These are phyloP conservation scores for Chaetodon trifascialis DNA, from an alignment of 2,113 vertebrate genomes.

Conservation along the genomic window DNA sequence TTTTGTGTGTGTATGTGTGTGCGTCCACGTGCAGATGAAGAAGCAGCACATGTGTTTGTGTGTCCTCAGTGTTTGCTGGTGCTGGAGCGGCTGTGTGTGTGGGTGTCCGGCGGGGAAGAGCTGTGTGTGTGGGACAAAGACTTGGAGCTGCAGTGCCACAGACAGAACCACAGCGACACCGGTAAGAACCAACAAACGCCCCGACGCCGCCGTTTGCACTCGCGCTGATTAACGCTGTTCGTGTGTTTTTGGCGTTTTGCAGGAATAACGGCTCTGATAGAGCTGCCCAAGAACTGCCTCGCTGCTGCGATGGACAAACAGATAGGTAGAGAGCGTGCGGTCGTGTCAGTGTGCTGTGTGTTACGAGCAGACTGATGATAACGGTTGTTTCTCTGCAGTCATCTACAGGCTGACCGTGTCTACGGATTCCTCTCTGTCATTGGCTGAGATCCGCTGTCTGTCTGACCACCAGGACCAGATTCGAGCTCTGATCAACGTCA, in stretches of 20 bases:
- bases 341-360: no score
- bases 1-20: constrained; percentile 79
- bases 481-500: constrained; percentile 89
- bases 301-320: constrained; percentile 93
- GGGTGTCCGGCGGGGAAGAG: constrained; percentile 93
- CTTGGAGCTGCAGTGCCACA: constrained; percentile 92
- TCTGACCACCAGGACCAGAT: constrained; percentile 93
- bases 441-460: constrained; percentile 87
- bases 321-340: constrained; percentile 83
- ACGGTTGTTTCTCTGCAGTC: constrained; percentile 79
- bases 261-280: constrained; percentile 91
- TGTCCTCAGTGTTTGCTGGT: constrained; percentile 89
- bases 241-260: not conserved
- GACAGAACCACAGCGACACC: constrained; percentile 88
- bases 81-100: constrained; percentile 89
- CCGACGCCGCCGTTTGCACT: no score
- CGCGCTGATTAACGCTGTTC: constrained; percentile 2
- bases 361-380: not conserved
- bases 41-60: constrained; percentile 82
- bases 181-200: constrained; percentile 78
- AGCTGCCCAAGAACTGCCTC: constrained; percentile 92
- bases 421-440: constrained; percentile 77
- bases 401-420: constrained; percentile 89
- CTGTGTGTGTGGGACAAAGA: constrained; percentile 93
- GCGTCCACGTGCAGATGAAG: not conserved